Evolutionary conservation across 2,888 invertebrate genomes (phyloP), one percentile per base, ranked within the genome.

Genomic region (Clanis bilineata): DNA sequence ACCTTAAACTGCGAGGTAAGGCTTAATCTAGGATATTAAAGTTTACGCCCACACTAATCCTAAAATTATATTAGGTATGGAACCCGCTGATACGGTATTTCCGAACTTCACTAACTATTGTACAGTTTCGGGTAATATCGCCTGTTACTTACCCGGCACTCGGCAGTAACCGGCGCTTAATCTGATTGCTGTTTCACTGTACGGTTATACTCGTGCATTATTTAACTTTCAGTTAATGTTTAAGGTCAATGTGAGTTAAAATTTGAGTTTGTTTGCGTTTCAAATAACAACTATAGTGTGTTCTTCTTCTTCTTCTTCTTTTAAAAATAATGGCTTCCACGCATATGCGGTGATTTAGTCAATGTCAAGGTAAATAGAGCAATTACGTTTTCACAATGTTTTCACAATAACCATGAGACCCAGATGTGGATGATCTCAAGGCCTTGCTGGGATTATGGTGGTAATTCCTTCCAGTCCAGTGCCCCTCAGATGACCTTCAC

Each of bases 121-220:
- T 56, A 1, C 43, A 23, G 43, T 59, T 56, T 18, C 36, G 44
- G 38, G 43, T 59, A 44, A 59, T 59, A 28, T 32, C 32, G 54
- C 41, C 41, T 59, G n/a, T n/a, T n/a, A n/a, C n/a, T 55, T 32
- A 36, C 59, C 59, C n/a, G n/a, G n/a, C n/a, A 36, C 18, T 3
- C 36, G 2, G 9, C 36, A 36, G 36, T 36, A 36, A 36, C 1
- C 12, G 36, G 36, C 3, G 12, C 10, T 56, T 59, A 59, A 59
- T 59, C 23, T 39, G 55, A 59, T 59, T 41, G 59, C 59, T 23
- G 36, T 59, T 54, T 55, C 21, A 54, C 21, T 36, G 56, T 15
- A 22, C 36, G 18, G 32, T 21, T 32, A 44, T 36, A 59, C 32
- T 41, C n/a, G 23, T 54, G 22, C 32, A 59, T 44, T 41, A 18